Evolutionary conservation across 2,888 invertebrate genomes (phyloP), one percentile per base, ranked within the genome.

Genomic region (Drosophila kokeensis): DNA sequence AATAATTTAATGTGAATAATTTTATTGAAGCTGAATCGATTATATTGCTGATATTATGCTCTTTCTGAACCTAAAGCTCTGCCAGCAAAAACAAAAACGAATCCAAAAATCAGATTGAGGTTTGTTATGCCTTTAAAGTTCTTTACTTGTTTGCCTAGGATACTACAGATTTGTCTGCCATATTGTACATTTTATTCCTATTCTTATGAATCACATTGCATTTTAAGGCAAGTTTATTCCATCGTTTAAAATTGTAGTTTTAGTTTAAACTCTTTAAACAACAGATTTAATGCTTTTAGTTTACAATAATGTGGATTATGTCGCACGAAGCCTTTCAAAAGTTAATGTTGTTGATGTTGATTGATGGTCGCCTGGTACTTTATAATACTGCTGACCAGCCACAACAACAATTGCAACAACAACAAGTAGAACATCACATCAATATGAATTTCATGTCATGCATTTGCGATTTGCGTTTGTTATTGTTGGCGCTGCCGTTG

Each of bases 401-500:
- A 7, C 34, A 24, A 8, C 27, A 65, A 34, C 55, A 38, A 36
- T 15, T 13, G 27, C 29, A 52, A 30, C 21, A 18, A 10, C 36
- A 68, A 55, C 49, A 40, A 55, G 32, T 42, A 21, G 49, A 61
- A 32, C 38, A 50, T 30, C 5, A 30, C 55, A 61, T 45, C 49
- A 53, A 58, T 42, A 57, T 60, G 57, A 36, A 54, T 60, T 69
- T 48, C 29, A 60, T 48, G 68, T 36, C 67, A 36, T 55, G 69
- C 59, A 45, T 53, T 55, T 49, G 38, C 45, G 42, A 60, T 52
- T 69, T 29, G 27, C 3, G 38, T 29, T 38, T 55, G 27, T 18
- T 8, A 13, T n/a, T 38, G 45, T 55, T 38, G 18, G 52, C 66
- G 62, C 57, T 70, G 81, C 66, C 79, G 53, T 34, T 69, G 82